Percentiles rank a stretch among this genome's conserved stretches.
Conservation (phyloP, 2,888 invertebrate species). For the Dolichomitus sp. region DNA sequence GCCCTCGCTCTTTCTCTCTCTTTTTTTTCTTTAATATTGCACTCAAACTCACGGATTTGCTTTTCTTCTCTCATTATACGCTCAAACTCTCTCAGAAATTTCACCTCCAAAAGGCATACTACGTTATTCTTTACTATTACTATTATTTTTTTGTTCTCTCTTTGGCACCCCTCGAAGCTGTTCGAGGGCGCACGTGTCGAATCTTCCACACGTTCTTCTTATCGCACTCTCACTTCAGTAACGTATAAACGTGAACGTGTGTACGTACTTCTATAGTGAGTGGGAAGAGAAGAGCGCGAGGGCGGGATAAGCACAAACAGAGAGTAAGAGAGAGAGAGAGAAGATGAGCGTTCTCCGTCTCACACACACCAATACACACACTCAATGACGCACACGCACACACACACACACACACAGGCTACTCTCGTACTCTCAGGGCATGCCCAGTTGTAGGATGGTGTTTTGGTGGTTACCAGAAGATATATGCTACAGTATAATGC, state of each 20-base stretch:
- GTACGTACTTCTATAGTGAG: constrained; percentile 23
- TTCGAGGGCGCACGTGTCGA: constrained; percentile 22
- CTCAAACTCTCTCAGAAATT: constrained; percentile 10
- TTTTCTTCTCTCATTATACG: constrained; percentile 20
- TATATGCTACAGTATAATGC: constrained; percentile 39
- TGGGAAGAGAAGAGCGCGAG: constrained; percentile 42
- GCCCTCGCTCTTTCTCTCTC: constrained; percentile 62
- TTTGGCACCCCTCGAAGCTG: background rate
- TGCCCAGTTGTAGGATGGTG: constrained; percentile 86
- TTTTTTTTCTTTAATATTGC: constrained; percentile 41
- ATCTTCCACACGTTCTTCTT: constrained; percentile 37
- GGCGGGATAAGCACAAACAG: background rate
- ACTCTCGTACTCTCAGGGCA: constrained; percentile 86
- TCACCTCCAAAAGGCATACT: background rate
- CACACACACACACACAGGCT: constrained; percentile 76
- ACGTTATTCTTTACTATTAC: background rate
- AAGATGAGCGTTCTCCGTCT: constrained; percentile 20
- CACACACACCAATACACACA: constrained; percentile 57
- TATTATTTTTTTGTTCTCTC: constrained; percentile 23
- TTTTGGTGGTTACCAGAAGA: constrained; percentile 68
- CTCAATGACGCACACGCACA: constrained; percentile 26
- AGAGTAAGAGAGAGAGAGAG: constrained; percentile 9
- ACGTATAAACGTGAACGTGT: constrained; percentile 28
- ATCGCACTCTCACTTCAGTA: constrained; percentile 31
- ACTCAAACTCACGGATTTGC: constrained; percentile 34